A percentile compares a stretch with the other conserved stretches of the same genome.
Conservation (phyloP, 2,888 invertebrate species). For the Vanessa cardui region DNA sequence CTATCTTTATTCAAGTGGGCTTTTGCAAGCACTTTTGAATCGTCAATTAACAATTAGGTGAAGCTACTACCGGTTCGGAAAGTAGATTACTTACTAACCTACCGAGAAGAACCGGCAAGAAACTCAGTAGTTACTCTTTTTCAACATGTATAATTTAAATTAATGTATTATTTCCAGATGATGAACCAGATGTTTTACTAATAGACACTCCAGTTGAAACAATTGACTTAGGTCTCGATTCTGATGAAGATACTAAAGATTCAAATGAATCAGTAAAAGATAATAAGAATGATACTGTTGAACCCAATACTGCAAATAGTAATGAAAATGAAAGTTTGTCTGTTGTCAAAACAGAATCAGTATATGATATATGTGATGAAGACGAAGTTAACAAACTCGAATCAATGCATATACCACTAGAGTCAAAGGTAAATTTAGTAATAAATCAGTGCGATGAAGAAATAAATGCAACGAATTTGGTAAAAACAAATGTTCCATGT, state of each 20-base stretch:
- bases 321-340: background rate
- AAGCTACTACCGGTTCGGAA: no score
- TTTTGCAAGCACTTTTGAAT: no score
- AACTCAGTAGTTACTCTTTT: no score
- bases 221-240: conserved; percentile 53
- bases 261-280: conserved; percentile 7
- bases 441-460: background rate
- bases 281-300: background rate
- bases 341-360: conserved; percentile 32
- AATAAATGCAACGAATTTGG: background rate
- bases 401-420: conserved; percentile 31
- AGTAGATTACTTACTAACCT: no score
- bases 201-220: conserved; percentile 66
- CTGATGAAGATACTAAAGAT: conserved; percentile 51
- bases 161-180: conserved; percentile 47
- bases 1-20: no score
- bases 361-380: conserved; percentile 27
- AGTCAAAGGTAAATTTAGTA: conserved; percentile 13
- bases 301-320: background rate
- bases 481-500: background rate
- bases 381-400: conserved; percentile 31
- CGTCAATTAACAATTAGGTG: no score
- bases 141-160: no score
- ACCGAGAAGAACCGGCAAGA: no score
- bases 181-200: conserved; percentile 56